These are phyloP conservation scores for Mormoops blainvillei DNA, from an alignment of 2,113 vertebrate species.

Conservation along the genomic window DNA sequence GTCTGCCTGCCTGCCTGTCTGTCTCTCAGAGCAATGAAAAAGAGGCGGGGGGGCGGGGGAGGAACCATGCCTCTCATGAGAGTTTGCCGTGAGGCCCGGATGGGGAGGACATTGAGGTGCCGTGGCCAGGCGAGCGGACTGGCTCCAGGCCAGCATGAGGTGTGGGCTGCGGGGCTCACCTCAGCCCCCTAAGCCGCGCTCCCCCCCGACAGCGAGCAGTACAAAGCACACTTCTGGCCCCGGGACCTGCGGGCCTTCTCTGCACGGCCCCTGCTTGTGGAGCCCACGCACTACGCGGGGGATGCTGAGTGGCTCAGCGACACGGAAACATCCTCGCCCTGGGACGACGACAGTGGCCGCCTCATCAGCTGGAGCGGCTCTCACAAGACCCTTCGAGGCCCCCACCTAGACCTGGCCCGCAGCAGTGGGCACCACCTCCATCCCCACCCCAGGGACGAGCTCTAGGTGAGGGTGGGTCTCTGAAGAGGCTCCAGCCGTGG, in stretches of 20 bases:
- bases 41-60: not conserved
- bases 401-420: constrained; percentile 47
- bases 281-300: constrained; percentile 93
- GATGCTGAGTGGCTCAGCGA: constrained; percentile 93
- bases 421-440: constrained; percentile 73
- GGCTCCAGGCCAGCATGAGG: fast-evolving
- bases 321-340: constrained; percentile 96
- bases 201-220: constrained; percentile 83
- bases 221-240: constrained; percentile 89
- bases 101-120: not conserved
- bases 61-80: not conserved
- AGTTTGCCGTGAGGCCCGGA: not conserved
- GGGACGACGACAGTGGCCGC: constrained; percentile 88
- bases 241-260: constrained; percentile 91
- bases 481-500: not conserved
- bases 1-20: too few species aligned
- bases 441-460: constrained; percentile 81
- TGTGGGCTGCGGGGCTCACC: too few species aligned
- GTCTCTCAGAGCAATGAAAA: too few species aligned
- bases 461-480: constrained; percentile 76
- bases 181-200: not conserved
- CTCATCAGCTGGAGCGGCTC: constrained; percentile 92
- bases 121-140: not conserved
- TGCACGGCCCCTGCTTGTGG: constrained; percentile 87
- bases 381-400: constrained; percentile 88